Evolutionary conservation across 2,888 invertebrate species (phyloP).

Genomic region (Netelia virgata): DNA sequence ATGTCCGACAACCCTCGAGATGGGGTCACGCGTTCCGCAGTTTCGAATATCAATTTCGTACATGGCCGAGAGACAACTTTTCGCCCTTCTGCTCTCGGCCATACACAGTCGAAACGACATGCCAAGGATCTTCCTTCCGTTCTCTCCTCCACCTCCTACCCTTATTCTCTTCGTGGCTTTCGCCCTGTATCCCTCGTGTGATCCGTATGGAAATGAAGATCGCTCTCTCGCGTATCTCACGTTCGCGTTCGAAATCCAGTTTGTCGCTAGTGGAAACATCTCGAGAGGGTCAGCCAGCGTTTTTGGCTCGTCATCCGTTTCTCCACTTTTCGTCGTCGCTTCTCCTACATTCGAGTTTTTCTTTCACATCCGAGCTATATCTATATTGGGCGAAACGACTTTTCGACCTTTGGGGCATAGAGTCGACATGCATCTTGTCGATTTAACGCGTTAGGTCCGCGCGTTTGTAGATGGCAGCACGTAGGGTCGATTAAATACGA

Average conservation of each 20-base stretch:
- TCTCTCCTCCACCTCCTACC: constrained; percentile 42
- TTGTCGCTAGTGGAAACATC: constrained; percentile 82
- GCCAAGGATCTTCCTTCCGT: constrained; percentile 27
- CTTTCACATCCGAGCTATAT: constrained; percentile 11
- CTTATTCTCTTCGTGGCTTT: constrained; percentile 39
- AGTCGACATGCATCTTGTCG: constrained; percentile 65
- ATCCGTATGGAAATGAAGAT: constrained; percentile 83
- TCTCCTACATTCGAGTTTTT: constrained; percentile 41
- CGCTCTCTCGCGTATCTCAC: constrained; percentile 70
- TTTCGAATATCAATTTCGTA: constrained; percentile 82
- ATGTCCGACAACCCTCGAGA: constrained; percentile 66
- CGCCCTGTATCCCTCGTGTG: constrained; percentile 65
- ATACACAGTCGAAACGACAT: constrained; percentile 56
- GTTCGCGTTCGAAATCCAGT: constrained; percentile 81
- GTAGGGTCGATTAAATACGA: constrained; percentile 62
- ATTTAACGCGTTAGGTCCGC: constrained; percentile 61
- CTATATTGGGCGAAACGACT: background rate
- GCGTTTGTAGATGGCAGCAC: constrained; percentile 53
- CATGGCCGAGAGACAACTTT: constrained; percentile 77
- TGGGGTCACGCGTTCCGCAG: constrained; percentile 61
- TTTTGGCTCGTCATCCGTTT: constrained; percentile 67
- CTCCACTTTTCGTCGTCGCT: constrained; percentile 56
- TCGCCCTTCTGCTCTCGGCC: constrained; percentile 69
- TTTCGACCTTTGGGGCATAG: constrained; percentile 52
- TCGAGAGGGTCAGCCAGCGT: constrained; percentile 79